A percentile compares a stretch with the other conserved stretches of the same genome.
phyloP scores from a whole-genome alignment of 1,140 invertebrate genomes.

The Luehdorfia chinensis region DNA sequence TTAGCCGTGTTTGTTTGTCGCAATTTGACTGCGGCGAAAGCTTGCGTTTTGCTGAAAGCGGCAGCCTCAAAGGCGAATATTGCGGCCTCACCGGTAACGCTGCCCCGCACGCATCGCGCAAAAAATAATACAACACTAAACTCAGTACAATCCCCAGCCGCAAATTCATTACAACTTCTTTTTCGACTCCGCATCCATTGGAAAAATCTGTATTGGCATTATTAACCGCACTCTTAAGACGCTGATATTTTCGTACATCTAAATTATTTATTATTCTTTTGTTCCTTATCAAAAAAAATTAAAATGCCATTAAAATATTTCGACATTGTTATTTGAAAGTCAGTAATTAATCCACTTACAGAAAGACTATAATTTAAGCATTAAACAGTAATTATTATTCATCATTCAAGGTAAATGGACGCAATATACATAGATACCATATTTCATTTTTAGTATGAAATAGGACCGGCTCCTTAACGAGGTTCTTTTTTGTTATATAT shows the following conservation, averaged over 20 bases:
- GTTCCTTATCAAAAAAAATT: conserved; percentile 25
- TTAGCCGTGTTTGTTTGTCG: conserved; percentile 58
- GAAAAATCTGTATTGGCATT: no score
- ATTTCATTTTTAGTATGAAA: conserved; percentile 59
- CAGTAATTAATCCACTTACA: conserved; percentile 56
- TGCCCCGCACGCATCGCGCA: no score
- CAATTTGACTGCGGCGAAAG: conserved; percentile 36
- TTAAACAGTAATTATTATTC: conserved; percentile 61
- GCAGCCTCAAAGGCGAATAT: conserved; percentile 30
- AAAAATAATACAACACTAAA: conserved; percentile 14
- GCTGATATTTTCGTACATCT: no score
- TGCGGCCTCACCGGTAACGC: conserved; percentile 2
- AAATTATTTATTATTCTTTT: no score
- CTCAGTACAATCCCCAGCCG: conserved; percentile 13
- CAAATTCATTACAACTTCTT: no score
- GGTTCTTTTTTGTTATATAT: conserved; percentile 44
- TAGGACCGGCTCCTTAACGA: conserved; percentile 48
- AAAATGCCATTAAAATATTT: conserved; percentile 40
- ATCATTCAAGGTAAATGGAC: conserved; percentile 65
- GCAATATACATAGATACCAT: conserved; percentile 53
- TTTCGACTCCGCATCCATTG: no score
- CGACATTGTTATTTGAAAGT: conserved; percentile 40
- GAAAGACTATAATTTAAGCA: conserved; percentile 56
- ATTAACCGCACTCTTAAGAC: no score
- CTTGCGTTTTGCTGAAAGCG: conserved; percentile 11